Base-by-base conservation (phyloP, 2,797 vertebrate genomes). In the Enteromius anoplus region DNA sequence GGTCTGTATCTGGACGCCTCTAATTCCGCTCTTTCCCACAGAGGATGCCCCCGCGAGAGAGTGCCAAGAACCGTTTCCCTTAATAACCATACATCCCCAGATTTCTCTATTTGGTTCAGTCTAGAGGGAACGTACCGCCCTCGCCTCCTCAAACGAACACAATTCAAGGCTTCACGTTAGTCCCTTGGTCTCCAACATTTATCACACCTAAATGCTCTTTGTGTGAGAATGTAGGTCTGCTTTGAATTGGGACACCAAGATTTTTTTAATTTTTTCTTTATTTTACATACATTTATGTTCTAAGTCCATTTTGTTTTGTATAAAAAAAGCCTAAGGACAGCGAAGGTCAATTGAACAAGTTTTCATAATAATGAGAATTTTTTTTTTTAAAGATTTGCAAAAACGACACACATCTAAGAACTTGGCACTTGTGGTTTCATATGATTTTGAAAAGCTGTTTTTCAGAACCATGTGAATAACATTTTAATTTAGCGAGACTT, bases 21-120 rank as follows among this genome's bases (percentile, higher is more conserved):
- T 87, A 88, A 86, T 87, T 87, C 85, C 71, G 42, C 78, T 68
- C 42, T 84, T 80, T 83, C 85, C 85, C 83, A 86, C 64, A 76
- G 73, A 85, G 88, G 84, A 86, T 84, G 80, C 87, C 85, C 86
- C 82, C 51, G 21, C 70, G 73, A 85, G 47, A 72, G 45, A 29
- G 26, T 86, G 83, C 79, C 89, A 88, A 83, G 77, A 79, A 86
- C 78, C 66, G 19, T 82, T 85, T 82, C 71, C 81, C 81, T 77
- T 82, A 82, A 82, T 83, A 84, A 85, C 83, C 62, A 73, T 70
- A 58, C 77, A 83, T 68, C 62, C 55, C 49, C 32, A 83, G 76
- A 70, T 80, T 62, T 85, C 58, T 82, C 83, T 71, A 68, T 80
- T 71, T 78, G 78, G 29, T 71, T 58, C 37, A 3, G 70, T 51